Evolutionary conservation across 2,888 invertebrate species (phyloP), one percentile per base, ranked within the genome.

Genomic region (Myopa tessellatipennis): DNA sequence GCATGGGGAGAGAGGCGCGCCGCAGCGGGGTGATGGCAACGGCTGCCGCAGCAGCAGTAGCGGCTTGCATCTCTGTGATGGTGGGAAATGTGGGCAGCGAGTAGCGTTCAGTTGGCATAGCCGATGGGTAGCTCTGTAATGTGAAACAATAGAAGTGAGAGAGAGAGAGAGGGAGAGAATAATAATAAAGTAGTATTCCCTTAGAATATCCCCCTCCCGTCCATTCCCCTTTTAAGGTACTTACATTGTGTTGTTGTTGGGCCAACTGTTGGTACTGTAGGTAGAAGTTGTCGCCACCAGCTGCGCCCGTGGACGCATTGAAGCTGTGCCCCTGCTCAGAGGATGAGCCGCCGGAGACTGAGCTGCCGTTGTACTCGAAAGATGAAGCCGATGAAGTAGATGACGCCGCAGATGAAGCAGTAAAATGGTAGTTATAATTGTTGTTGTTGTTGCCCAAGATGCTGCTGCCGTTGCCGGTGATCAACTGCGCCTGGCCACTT

Each of bases 61-160:
- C 79, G 83, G 85, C 84, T 74, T 94, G 94, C 80, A 95, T 89
- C 84, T 95, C 95, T 50, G 93, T 91, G 38, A 93, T 91, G 85
- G 92, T 92, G 80, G 94, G 92, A 87, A 93, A 94, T 76, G 93
- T 92, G 80, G 94, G 94, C 83, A 94, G 89, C 70, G 93, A 93
- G 85, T 93, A 94, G 16, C 92, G 92, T 84, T 93, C 94, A 86
- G 92, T 92, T 80, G 90, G 90, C 82, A 78, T 80, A 80, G 90
- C 90, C 82, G 78, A 81, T 79, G 71, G 77, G 74, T 89, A 89
- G 77, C 81, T 84, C 88, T 89, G 81, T 26, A 26, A 78, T 52
- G n/a, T 38, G 5, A 69, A 52, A 69, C n/a, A n/a, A n/a, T 50
- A 50, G n/a, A 50, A 69, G 26, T 50, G 26, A 18, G 4, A 45